A percentile compares a stretch with the other conserved stretches of the same genome.
Conservation (phyloP, 2,888 invertebrate species). For the Eupelmus urozonus region DNA sequence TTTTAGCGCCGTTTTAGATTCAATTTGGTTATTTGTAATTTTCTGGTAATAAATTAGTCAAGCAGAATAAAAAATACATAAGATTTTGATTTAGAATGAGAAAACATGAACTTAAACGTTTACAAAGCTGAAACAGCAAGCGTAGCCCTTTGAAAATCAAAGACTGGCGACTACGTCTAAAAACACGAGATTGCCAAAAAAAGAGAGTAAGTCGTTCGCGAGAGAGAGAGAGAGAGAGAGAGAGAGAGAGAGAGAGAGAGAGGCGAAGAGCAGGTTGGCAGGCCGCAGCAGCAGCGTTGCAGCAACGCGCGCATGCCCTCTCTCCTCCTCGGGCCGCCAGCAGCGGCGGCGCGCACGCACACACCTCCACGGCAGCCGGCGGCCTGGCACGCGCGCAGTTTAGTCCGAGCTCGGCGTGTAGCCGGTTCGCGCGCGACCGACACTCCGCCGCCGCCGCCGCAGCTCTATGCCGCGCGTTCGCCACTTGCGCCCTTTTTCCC, state of each 20-base stretch:
- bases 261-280: constrained; percentile 52
- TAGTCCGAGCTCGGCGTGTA: constrained; percentile 72
- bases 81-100: too few species aligned
- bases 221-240: neutral
- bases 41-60: too few species aligned
- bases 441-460: constrained; percentile 1
- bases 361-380: constrained; percentile 23
- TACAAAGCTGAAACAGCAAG: too few species aligned
- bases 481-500: neutral
- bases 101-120: too few species aligned
- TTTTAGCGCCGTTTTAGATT: too few species aligned
- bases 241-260: constrained; percentile 53
- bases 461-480: constrained; percentile 39
- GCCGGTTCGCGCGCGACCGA: constrained; percentile 66
- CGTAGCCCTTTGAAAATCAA: too few species aligned
- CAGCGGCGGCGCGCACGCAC: neutral
- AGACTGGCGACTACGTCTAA: too few species aligned
- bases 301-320: constrained; percentile 48
- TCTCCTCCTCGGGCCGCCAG: constrained; percentile 24
- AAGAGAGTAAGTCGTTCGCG: constrained; percentile 46
- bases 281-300: too few species aligned
- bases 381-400: constrained; percentile 63
- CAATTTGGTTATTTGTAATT: too few species aligned
- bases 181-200: neutral
- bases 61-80: too few species aligned